Percentiles rank a stretch among this genome's conserved stretches.
Conservation (phyloP, 2,113 vertebrate genomes). For the Bubo bubo region DNA sequence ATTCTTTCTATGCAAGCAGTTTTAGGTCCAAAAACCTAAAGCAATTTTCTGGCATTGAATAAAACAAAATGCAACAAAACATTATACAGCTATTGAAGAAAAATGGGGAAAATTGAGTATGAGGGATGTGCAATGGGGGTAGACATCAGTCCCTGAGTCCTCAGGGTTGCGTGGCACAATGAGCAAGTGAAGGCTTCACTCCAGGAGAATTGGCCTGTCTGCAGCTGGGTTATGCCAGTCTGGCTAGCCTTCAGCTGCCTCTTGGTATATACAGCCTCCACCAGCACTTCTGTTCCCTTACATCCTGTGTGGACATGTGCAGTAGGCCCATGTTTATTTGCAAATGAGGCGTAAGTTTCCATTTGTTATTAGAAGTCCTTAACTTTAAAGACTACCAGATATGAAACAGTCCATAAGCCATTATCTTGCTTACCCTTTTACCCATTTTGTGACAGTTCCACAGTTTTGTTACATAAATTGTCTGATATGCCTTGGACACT, state of each 20-base stretch:
- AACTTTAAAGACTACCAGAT: neutral
- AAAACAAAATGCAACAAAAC: neutral
- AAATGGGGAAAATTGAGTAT: neutral
- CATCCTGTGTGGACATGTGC: neutral
- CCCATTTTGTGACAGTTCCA: neutral
- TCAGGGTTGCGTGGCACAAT: neutral
- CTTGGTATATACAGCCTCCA: neutral
- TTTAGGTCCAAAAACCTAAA: neutral
- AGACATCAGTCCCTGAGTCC: rapidly evolving
- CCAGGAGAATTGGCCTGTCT: neutral
- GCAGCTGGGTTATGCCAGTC: neutral
- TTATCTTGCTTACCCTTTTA: neutral
- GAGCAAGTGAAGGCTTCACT: neutral
- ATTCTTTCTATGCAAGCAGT: neutral
- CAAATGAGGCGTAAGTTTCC: neutral
- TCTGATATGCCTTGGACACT: neutral
- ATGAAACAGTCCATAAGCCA: neutral
- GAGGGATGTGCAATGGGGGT: neutral
- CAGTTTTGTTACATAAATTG: neutral
- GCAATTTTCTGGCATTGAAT: neutral
- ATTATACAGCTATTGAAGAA: neutral
- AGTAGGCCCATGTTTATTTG: neutral
- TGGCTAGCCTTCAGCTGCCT: neutral
- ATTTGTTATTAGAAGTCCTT: neutral
- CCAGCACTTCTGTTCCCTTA: neutral